phyloP scores from a whole-genome alignment of 2,888 invertebrate species.

The Drosophila greeni region DNA sequence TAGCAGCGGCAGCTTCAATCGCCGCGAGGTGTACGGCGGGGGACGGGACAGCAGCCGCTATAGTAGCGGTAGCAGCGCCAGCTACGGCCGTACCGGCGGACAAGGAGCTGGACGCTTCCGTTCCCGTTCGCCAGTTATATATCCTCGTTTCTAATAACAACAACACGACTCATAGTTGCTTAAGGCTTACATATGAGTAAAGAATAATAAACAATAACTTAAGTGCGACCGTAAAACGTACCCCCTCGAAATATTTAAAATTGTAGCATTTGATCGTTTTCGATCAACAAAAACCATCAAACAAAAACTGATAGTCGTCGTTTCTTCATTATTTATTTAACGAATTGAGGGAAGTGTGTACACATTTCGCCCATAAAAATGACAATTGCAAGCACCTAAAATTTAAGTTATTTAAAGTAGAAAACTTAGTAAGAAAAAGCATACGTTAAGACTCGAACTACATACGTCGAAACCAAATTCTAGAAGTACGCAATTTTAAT shows the following conservation, averaged over 20 bases:
- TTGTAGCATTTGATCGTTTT: slow-evolving; percentile 37
- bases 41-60: slow-evolving; percentile 72
- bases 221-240: slow-evolving; percentile 36
- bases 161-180: slow-evolving; percentile 32
- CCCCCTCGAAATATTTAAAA: slow-evolving; percentile 34
- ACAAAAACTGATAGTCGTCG: slow-evolving; percentile 35
- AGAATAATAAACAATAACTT: slow-evolving; percentile 36
- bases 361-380: slow-evolving; percentile 24
- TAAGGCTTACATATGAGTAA: slow-evolving; percentile 35
- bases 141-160: slow-evolving; percentile 67
- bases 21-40: slow-evolving; percentile 73
- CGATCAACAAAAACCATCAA: slow-evolving; percentile 29
- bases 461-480: slow-evolving; percentile 58
- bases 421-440: slow-evolving; percentile 35
- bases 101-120: slow-evolving; percentile 75
- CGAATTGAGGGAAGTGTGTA: slow-evolving; percentile 14
- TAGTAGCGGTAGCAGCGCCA: slow-evolving; percentile 77
- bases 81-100: slow-evolving; percentile 80
- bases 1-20: slow-evolving; percentile 71
- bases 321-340: slow-evolving; percentile 38
- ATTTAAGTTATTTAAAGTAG: slow-evolving; percentile 42
- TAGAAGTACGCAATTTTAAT: slow-evolving; percentile 44
- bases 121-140: slow-evolving; percentile 77
- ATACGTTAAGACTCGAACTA: slow-evolving; percentile 54
- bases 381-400: slow-evolving; percentile 42